Base-by-base conservation (phyloP, 2,113 vertebrate species). In the Sylvietta virens region DNA sequence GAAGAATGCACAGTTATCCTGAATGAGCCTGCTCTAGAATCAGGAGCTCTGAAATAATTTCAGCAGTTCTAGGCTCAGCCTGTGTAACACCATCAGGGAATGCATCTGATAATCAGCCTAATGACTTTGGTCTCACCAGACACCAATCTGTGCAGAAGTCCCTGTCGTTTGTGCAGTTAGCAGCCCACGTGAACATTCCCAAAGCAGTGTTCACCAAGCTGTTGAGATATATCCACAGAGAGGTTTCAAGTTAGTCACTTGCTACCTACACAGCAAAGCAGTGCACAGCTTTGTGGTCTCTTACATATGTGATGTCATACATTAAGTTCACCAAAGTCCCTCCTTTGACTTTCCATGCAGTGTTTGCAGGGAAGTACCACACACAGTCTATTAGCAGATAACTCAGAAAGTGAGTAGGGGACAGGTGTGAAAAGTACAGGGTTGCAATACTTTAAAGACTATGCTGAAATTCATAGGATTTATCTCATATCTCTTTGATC, bases 311-410 rank as follows among this genome's bases (percentile, higher is more conserved):
- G 27, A 62, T 60, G 35, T 77, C 23, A 30, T 22, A 51, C 37
- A 22, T 58, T 23, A 58, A 51, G 21, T 64, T 81, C 9, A 50
- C 30, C 2, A 0, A 27, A 83, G 56, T 50, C 14, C 8, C n/a
- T 77, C 27, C 60, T 70, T 73, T 67, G 53, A 37, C 16, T 67
- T 72, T 16, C 40, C 15, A 8, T 22, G 27, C 21, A n/a, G 54
- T 13, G 8, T 73, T 80, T 0, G 0, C 27, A 40, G 44, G 30
- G 53, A 83, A 50, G 30, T 4, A 72, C 14, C 6, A 0, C 16
- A 3, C 3, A 2, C n/a, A 31, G 1, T 77, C 53, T 70, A 7
- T 35, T 56, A 19, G 9, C 39, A 64, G 33, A 3, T 86, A 67
- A 67, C 28, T 56, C 3, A 3, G 30, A 51, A 83, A 74, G 58